Evolutionary conservation across 1,140 invertebrate genomes (phyloP).

Genomic region (Rhyacophila brunnea): DNA sequence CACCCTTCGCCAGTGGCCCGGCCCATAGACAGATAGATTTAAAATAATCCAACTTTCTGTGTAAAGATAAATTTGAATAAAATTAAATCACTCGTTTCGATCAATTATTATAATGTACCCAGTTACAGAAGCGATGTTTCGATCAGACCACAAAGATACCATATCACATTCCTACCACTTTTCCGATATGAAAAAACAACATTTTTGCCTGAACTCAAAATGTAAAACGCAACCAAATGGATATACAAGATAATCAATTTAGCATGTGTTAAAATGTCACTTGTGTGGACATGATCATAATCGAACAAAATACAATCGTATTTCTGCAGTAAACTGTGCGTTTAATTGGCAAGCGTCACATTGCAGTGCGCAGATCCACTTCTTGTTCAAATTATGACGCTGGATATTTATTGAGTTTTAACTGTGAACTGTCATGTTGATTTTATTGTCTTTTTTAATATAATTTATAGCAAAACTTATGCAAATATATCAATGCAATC

Average conservation of each 20-base stretch:
- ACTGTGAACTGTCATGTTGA: conserved; percentile 10
- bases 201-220: not conserved
- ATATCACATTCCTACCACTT: too few species aligned
- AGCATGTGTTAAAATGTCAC: conserved; percentile 26
- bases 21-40: too few species aligned
- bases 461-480: too few species aligned
- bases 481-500: too few species aligned
- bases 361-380: not conserved
- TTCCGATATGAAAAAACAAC: too few species aligned
- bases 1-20: too few species aligned
- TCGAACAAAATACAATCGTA: conserved; percentile 6
- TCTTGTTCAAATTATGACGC: conserved; percentile 17
- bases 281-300: conserved; percentile 18
- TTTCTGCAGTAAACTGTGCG: conserved; percentile 8
- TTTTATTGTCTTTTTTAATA: conserved; percentile 5
- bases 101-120: too few species aligned
- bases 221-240: not conserved
- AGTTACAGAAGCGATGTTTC: too few species aligned
- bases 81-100: too few species aligned
- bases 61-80: too few species aligned
- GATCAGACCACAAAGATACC: too few species aligned
- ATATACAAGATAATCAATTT: conserved; percentile 21
- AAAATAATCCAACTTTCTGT: too few species aligned
- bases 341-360: conserved; percentile 3
- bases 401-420: conserved; percentile 20